Base-by-base conservation (phyloP, 1,140 invertebrate species). In the Coboldia fuscipes region DNA sequence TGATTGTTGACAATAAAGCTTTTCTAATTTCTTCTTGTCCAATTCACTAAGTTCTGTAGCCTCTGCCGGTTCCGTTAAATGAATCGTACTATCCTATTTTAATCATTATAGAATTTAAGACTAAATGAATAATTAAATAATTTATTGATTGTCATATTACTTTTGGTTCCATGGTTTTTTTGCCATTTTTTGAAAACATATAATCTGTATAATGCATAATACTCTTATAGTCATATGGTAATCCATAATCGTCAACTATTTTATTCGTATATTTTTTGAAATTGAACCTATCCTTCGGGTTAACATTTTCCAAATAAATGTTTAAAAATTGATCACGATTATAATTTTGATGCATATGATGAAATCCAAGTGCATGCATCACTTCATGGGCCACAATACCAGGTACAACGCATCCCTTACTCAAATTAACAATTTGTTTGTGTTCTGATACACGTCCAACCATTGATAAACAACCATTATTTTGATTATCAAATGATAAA, bases 341-440 rank as follows among this genome's bases (percentile, higher is more conserved):
- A 3, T 50, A 45, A 7, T 68, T 51, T 30, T 58, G 53, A 33
- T 69, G 68, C 33, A 70, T 65, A 27, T 69, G 68, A 38, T 48
- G 58, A 9, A 66, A 49, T 8, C 68, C 66, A 20, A 70, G 35
- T 2, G 58, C 45, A 32, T 69, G 66, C 8, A 70, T 41, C 0
- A 66, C 51, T 39, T 70, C 66, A 37, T 69, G 68, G 15, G 62
- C 47, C 6, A 65, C 54, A 2, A 58, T 49, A 8, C 64, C 66
- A 19, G 40, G 38, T 20, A 37, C 42, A n/a, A 56, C 35, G 26
- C 50, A 54, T 2, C 24, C 34, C 9, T 43, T 35, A 16, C 42
- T 42, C 2, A 51, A 30, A 3, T 30, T 38, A 1, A 51, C 43
- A 34, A 51, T 44, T 17, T 51, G 49, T 6, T 47, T 31, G 43